phyloP scores from a whole-genome alignment of 1,140 invertebrate species.

The Apis mellifera region Amel_HAv3.1 CM009942.2:10151001-10151500 shows the following conservation, averaged over 20 bases:
- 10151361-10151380: slow-evolving; percentile 27
- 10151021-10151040: too few relatives aligned
- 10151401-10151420: slow-evolving; percentile 48
- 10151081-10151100: too few relatives aligned
- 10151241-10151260: slow-evolving; percentile 50
- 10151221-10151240: background rate
- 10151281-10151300: slow-evolving; percentile 61
- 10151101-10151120: too few relatives aligned
- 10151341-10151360: slow-evolving; percentile 52
- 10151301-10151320: slow-evolving; percentile 74
- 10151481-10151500: slow-evolving; percentile 26
- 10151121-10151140: too few relatives aligned
- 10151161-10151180: too few relatives aligned
- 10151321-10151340: slow-evolving; percentile 70
- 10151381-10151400: slow-evolving; percentile 44
- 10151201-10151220: background rate
- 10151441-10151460: slow-evolving; percentile 53
- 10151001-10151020: too few relatives aligned
- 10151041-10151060: too few relatives aligned
- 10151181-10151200: too few relatives aligned
- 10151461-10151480: slow-evolving; percentile 21
- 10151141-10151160: background rate
- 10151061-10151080: too few relatives aligned
- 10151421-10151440: slow-evolving; percentile 53
- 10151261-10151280: slow-evolving; percentile 77